Conservation (phyloP, 2,113 vertebrate genomes). For the Myotis lucifugus region DNA sequence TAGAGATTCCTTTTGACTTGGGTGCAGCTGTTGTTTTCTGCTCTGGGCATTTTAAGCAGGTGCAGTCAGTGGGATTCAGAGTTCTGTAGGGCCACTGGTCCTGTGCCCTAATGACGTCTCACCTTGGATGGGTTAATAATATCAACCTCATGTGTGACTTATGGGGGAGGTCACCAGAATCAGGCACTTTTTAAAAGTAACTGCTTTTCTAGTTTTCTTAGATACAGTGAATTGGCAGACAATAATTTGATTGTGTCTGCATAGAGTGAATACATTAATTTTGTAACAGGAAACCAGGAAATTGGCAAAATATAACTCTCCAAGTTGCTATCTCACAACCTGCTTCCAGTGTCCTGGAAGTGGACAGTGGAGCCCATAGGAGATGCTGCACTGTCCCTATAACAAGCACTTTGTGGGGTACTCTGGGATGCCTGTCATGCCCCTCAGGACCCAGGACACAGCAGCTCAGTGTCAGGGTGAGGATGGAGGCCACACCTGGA, state of each 20-base stretch:
- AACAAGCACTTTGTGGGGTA: neutral
- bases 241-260: neutral
- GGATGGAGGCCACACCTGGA: neutral
- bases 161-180: accelerated
- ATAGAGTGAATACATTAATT: neutral
- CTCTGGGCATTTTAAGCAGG: neutral
- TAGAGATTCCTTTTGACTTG: neutral
- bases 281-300: neutral
- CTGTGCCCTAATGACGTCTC: neutral
- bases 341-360: neutral
- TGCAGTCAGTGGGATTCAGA: neutral
- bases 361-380: neutral
- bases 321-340: neutral
- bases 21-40: neutral
- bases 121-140: accelerated
- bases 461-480: neutral
- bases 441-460: neutral
- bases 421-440: no score
- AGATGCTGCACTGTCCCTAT: neutral
- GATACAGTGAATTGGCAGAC: no score
- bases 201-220: neutral
- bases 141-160: neutral
- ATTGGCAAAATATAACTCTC: neutral
- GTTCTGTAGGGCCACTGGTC: neutral
- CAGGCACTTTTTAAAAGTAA: neutral